Percentiles rank a stretch among this genome's conserved stretches.
Evolutionary conservation across 2,797 vertebrate genomes (phyloP).

Genomic region (Lophius americanus): DNA sequence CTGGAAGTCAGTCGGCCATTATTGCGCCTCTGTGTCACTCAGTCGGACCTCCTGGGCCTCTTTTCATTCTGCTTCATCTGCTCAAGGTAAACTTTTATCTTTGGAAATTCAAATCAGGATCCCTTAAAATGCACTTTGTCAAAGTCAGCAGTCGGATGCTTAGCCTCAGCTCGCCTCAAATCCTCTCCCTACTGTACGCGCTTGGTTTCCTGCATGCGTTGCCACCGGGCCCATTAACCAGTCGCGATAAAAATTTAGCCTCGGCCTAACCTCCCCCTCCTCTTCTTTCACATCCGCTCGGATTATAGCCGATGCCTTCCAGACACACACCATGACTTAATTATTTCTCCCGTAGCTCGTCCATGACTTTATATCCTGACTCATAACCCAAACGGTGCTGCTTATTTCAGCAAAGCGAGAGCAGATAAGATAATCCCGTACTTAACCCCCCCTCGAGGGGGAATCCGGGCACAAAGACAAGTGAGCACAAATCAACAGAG

Average conservation of each 20-base stretch:
- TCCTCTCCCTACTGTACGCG: conserved; percentile 11
- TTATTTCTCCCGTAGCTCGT: conserved; percentile 5
- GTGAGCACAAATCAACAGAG: background rate
- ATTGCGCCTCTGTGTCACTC: background rate
- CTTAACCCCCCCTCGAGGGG: background rate
- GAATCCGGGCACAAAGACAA: background rate
- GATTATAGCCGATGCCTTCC: conserved; percentile 27
- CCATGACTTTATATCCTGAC: background rate
- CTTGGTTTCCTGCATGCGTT: conserved; percentile 17
- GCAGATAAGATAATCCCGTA: background rate
- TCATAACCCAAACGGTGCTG: background rate
- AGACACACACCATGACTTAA: conserved; percentile 10
- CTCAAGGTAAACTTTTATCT: background rate
- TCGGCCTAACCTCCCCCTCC: conserved; percentile 27
- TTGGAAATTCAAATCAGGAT: background rate
- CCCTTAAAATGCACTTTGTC: background rate
- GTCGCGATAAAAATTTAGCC: conserved; percentile 42
- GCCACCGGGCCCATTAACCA: conserved; percentile 50
- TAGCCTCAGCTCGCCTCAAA: background rate
- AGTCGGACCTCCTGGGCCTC: background rate
- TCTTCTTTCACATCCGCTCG: conserved; percentile 3
- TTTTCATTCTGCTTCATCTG: background rate
- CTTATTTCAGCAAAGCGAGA: background rate
- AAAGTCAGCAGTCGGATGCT: background rate
- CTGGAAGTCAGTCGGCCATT: background rate